Base-by-base conservation (phyloP, 2,888 invertebrate genomes). In the Uloborus plumipes region DNA sequence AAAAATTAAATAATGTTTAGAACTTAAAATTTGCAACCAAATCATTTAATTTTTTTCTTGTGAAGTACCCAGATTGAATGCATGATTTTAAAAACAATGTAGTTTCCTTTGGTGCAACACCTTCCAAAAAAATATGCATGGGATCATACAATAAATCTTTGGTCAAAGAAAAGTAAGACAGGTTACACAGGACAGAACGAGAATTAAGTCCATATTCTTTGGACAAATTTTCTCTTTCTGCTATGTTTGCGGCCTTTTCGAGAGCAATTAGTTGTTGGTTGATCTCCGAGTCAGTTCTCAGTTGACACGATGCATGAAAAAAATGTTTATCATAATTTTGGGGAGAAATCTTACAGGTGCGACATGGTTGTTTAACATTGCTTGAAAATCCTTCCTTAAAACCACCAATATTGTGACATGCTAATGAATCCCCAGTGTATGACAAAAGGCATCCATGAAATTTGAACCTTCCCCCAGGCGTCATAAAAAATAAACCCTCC, bases 111-210 rank as follows among this genome's bases (percentile, higher is more conserved):
- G 55, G 55, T 55, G 55, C 55, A 55, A 55, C 16, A 55, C 55
- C 55, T 55, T 55, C 55, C 6, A 55, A 15, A 55, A 55, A 55
- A 11, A 55, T 55, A 55, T n/a, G n/a, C n/a, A n/a, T n/a, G n/a
- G n/a, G n/a, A n/a, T n/a, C n/a, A n/a, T n/a, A n/a, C n/a, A n/a
- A 47, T 20, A 66, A 66, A 20, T 66, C 66, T 66, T 66, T 66
- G 11, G 66, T 66, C 47, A 66, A 49, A 11, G 66, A 66, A 50
- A 66, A 66, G 20, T 49, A 66, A 4, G 49, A 18, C 20, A 66
- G 22, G 14, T n/a, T 22, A n/a, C 15, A 66, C 15, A 66, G 20
- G 22, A 66, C 66, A 14, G 66, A 66, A 20, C 50, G 47, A n/a
- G 66, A 66, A 50, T 66, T 66, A 50, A 66, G 50, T 16, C 66